Percentiles rank a stretch among this genome's conserved stretches.
phyloP scores from a whole-genome alignment of 2,113 vertebrate species.

The Paradoxurus hermaphroditus region DNA sequence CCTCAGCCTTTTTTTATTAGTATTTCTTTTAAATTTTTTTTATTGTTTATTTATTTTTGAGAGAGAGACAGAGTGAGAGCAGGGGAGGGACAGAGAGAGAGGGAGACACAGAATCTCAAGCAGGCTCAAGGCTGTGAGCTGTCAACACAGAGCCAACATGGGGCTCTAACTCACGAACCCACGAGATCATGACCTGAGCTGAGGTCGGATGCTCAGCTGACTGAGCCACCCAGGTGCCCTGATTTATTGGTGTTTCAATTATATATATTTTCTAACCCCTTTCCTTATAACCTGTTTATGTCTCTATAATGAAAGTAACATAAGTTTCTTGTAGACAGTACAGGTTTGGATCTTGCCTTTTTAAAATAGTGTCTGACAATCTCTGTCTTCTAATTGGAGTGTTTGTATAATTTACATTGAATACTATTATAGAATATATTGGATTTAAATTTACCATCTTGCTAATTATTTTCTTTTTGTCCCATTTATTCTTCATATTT shows the following conservation, averaged over 20 bases:
- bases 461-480: background rate
- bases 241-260: background rate
- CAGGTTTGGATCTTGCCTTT: background rate
- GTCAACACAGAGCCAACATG: no score
- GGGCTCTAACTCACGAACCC: no score
- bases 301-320: background rate
- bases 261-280: background rate
- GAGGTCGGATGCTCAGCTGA: no score
- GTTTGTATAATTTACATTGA: background rate
- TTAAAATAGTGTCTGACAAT: background rate
- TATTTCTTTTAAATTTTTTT: background rate
- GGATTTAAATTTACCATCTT: background rate
- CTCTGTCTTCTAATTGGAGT: background rate
- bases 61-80: no score
- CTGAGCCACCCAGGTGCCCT: no score
- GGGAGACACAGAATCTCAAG: no score
- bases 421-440: background rate
- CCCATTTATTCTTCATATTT: background rate
- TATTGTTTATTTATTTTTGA: no score
- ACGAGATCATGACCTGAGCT: no score
- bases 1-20: background rate
- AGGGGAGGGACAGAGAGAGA: no score
- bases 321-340: background rate
- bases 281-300: background rate
- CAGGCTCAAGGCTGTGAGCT: no score